Evolutionary conservation across 2,797 vertebrate species (phyloP), one percentile per base, ranked within the genome.

Genomic region (Tinamus major): DNA sequence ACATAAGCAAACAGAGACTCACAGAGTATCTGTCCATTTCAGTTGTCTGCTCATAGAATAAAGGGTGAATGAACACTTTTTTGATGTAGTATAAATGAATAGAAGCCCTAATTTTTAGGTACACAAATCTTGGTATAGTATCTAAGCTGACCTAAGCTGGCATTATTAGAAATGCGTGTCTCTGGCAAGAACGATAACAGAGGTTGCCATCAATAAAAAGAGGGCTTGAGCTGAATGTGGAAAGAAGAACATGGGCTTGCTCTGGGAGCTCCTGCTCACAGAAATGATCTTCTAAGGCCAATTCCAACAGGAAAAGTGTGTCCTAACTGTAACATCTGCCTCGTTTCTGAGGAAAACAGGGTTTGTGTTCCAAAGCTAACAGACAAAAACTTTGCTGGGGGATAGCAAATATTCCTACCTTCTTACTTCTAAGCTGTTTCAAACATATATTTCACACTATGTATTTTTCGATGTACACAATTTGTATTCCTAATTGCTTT

Each of bases 21-120:
- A 58, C 67, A 13, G 5, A 0, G 1, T 2, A 17, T 20, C 9
- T 0, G 1, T 33, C 1, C 23, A 12, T 19, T 59, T 72, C 51
- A 58, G 64, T 15, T n/a, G 31, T 4, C 85, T 33, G 81, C 63
- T 65, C 31, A 5, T 0, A 13, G 74, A 0, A 55, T 5, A 9
- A 7, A 0, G 0, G 71, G 33, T 1, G 0, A 90, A 75, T 35
- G 16, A 44, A n/a, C 46, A 13, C 27, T 82, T 72, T 16, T 69
- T n/a, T 61, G 67, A 55, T 67, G 14, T 31, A 41, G n/a, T 67
- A 61, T n/a, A 72, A 86, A 56, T 10, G 3, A 79, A 62, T 1
- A 44, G 23, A 20, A 46, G 8, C 23, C 4, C n/a, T 31, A 2
- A 16, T 67, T 72, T 79, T 77, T 6, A 63, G 35, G 68, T 35